phyloP scores from a whole-genome alignment of 2,888 invertebrate species.

The Rhopalosiphum nymphaeae region DNA sequence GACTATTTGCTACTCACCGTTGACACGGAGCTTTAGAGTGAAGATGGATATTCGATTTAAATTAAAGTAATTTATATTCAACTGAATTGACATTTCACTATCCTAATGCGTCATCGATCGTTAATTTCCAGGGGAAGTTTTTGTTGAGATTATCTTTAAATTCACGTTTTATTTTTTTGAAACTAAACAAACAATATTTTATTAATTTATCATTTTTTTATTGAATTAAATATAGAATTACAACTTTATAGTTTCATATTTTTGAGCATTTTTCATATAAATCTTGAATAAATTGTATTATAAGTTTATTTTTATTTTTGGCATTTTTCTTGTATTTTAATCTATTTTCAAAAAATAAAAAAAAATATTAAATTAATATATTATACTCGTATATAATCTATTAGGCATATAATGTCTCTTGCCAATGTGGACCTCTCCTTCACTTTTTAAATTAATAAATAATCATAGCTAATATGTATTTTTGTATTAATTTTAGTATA shows the following conservation, averaged over 20 bases:
- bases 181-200: not conserved
- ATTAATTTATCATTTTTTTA: slow-evolving; percentile 1
- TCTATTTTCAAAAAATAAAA: not conserved
- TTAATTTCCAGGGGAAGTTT: slow-evolving; percentile 41
- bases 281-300: not conserved
- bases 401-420: no score
- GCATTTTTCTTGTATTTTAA: not conserved
- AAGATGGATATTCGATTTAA: slow-evolving; percentile 60
- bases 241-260: not conserved
- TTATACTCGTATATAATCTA: no score
- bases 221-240: not conserved
- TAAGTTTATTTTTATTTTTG: not conserved
- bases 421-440: no score
- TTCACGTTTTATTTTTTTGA: not conserved
- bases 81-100: slow-evolving; percentile 50
- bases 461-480: no score
- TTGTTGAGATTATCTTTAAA: slow-evolving; percentile 31
- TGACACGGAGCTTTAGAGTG: slow-evolving; percentile 48
- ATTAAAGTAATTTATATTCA: slow-evolving; percentile 61
- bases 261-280: not conserved
- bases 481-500: no score
- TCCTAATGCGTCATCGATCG: slow-evolving; percentile 56
- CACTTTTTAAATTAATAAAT: no score
- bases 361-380: not conserved
- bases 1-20: slow-evolving; percentile 51